Conservation (phyloP, 2,888 invertebrate species). For the Andrena praecox region DNA sequence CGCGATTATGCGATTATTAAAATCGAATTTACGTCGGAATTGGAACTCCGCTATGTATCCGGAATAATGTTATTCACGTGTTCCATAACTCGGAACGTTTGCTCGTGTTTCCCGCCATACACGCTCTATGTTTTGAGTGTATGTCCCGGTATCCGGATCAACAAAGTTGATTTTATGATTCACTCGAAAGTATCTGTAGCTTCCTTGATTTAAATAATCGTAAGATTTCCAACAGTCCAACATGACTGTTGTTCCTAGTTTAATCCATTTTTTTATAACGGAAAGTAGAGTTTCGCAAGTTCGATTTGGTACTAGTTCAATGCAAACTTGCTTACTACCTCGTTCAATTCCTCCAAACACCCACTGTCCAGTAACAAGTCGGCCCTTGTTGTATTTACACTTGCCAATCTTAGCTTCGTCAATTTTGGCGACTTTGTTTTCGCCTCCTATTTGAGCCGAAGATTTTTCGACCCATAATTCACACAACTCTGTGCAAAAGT, state of each 20-base stretch:
- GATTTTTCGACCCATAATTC: neutral
- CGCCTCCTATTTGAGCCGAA: neutral
- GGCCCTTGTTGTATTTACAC: constrained; percentile 7
- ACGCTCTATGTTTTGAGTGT: constrained; percentile 4
- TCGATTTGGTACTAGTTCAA: constrained; percentile 1
- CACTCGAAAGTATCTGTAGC: neutral
- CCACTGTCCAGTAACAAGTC: constrained; percentile 10
- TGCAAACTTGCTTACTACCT: neutral
- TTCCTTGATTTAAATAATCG: neutral
- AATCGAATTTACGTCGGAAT: too few relatives aligned
- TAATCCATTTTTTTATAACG: neutral
- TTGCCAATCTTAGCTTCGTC: constrained; percentile 17
- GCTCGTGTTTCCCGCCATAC: constrained; percentile 1
- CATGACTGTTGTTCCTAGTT: neutral
- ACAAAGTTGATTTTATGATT: constrained; percentile 7
- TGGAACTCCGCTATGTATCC: too few relatives aligned
- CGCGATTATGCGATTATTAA: too few relatives aligned
- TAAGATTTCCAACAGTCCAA: constrained; percentile 3
- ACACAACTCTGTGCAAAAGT: neutral
- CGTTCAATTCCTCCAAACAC: constrained; percentile 1
- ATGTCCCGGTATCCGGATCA: neutral
- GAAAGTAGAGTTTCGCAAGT: neutral
- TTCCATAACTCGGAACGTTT: neutral
- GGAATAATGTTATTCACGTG: too few relatives aligned
- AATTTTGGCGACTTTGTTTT: neutral